A percentile compares a stretch with the other conserved stretches of the same genome.
Conservation (phyloP, 2,113 vertebrate genomes). For the Paradoxurus hermaphroditus region DNA sequence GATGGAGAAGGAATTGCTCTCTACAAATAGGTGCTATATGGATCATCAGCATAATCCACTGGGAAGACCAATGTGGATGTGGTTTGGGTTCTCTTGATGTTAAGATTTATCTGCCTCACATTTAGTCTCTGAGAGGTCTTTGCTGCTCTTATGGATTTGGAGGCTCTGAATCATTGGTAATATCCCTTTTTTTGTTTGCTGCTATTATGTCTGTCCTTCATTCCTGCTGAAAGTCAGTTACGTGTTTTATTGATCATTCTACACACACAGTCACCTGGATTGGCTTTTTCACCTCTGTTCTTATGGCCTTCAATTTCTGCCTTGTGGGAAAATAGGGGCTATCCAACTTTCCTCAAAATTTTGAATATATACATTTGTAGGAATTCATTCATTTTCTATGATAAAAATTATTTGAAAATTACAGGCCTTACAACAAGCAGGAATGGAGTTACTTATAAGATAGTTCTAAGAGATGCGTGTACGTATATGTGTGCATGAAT, state of each 20-base stretch:
- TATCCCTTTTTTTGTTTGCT: background rate
- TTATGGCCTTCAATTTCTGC: background rate
- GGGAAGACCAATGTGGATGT: background rate
- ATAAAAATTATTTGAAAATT: background rate
- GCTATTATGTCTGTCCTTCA: background rate
- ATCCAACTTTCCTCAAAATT: background rate
- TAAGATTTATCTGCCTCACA: background rate
- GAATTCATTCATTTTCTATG: background rate
- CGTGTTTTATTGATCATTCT: background rate
- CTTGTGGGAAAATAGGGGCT: background rate
- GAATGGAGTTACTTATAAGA: background rate
- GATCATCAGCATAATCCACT: rapidly evolving
- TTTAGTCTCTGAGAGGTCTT: background rate
- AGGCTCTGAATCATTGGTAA: background rate
- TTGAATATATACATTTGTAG: background rate
- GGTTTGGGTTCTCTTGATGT: background rate
- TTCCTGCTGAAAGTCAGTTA: background rate
- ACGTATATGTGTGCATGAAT: background rate
- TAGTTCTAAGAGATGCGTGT: background rate
- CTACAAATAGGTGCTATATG: background rate
- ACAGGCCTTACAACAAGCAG: background rate
- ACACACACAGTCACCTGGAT: background rate
- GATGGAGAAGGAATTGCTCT: background rate
- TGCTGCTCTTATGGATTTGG: background rate
- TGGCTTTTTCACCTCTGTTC: background rate